These are phyloP conservation scores for Nysson spinosus DNA, from an alignment of 2,888 invertebrate genomes.

Conservation along the genomic window DNA sequence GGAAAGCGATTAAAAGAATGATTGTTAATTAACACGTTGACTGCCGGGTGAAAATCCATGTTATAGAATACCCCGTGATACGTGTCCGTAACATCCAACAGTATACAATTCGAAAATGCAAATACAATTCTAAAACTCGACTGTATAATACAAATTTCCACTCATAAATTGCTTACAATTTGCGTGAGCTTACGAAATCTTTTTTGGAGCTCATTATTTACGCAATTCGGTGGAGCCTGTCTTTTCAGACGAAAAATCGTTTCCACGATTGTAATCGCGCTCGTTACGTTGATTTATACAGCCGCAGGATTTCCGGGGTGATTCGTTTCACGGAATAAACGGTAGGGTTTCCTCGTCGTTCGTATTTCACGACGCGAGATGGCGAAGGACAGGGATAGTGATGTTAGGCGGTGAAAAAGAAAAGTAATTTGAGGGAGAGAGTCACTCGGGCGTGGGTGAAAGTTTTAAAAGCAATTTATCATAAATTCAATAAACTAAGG, in stretches of 20 bases:
- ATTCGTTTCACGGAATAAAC: slow-evolving; percentile 15
- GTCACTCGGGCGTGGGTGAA: slow-evolving; percentile 9
- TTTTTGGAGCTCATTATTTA: no score
- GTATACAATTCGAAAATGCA: no score
- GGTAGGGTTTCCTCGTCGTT: slow-evolving; percentile 1
- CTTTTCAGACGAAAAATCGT: slow-evolving; percentile 30
- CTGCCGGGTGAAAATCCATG: no score
- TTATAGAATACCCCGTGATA: no score
- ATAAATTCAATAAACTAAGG: slow-evolving; percentile 56
- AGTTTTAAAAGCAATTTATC: slow-evolving; percentile 56
- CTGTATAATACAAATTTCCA: no score
- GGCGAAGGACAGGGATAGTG: neutral
- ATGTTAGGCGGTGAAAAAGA: slow-evolving; percentile 4
- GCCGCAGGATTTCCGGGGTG: slow-evolving; percentile 26
- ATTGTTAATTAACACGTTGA: no score
- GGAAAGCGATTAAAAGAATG: no score
- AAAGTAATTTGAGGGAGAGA: neutral
- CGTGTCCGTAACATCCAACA: no score
- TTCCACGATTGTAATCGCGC: slow-evolving; percentile 26
- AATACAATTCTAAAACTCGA: no score
- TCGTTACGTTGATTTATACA: slow-evolving; percentile 40
- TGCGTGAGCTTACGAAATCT: no score
- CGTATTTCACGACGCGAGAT: neutral
- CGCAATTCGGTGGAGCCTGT: no score
- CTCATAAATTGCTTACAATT: no score